A percentile compares a stretch with the other conserved stretches of the same genome.
phyloP scores from a whole-genome alignment of 2,888 invertebrate species.

The Pecten maximus region DNA sequence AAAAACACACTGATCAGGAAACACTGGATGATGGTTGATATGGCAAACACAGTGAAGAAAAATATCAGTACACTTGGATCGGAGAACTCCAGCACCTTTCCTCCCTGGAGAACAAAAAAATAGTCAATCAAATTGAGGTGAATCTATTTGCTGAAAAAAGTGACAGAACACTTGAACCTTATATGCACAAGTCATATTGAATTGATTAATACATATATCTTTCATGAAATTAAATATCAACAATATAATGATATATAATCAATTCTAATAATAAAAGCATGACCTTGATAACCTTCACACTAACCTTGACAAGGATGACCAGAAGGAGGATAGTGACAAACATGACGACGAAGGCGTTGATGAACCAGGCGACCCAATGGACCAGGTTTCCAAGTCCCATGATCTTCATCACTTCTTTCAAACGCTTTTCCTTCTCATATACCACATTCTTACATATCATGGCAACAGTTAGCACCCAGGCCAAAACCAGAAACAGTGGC shows the following conservation, averaged over 20 bases:
- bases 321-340: constrained; percentile 87
- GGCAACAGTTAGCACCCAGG: constrained; percentile 84
- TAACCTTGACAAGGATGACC: constrained; percentile 78
- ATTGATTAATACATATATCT: too few relatives aligned
- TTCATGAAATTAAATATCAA: too few relatives aligned
- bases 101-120: constrained; percentile 83
- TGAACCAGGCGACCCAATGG: constrained; percentile 86
- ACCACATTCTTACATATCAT: constrained; percentile 84
- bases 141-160: too few relatives aligned
- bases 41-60: constrained; percentile 86
- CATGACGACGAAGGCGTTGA: constrained; percentile 84
- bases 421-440: constrained; percentile 84
- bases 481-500: constrained; percentile 84
- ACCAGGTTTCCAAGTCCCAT: constrained; percentile 85
- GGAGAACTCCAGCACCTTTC: constrained; percentile 88
- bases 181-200: too few relatives aligned
- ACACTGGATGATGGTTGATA: constrained; percentile 83
- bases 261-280: too few relatives aligned
- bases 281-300: neutral
- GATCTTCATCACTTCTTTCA: constrained; percentile 85
- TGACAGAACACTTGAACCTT: too few relatives aligned
- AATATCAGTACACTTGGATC: constrained; percentile 87
- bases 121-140: neutral
- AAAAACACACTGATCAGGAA: constrained; percentile 85
- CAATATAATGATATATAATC: too few relatives aligned